A percentile compares a stretch with the other conserved stretches of the same genome.
Evolutionary conservation across 1,140 invertebrate genomes (phyloP).

Genomic region (Thaumatotibia leucotreta): DNA sequence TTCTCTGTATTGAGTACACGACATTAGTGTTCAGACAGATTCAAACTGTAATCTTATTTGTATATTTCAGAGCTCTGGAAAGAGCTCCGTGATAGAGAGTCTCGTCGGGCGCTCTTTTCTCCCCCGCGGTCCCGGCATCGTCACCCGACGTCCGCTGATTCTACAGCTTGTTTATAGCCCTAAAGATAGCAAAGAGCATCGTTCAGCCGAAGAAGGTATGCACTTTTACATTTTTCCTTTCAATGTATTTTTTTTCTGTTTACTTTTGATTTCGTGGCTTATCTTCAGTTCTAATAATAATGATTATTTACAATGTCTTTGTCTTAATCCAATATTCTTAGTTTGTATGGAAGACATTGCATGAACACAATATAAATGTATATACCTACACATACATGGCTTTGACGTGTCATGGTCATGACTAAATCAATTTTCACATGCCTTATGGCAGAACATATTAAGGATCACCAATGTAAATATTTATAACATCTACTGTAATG

Average conservation of each 20-base stretch:
- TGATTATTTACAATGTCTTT: no score
- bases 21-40: background rate
- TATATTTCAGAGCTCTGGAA: conserved; percentile 94
- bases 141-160: conserved; percentile 95
- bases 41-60: background rate
- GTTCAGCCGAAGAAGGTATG: conserved; percentile 89
- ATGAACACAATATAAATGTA: no score
- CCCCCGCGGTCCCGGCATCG: conserved; percentile 97
- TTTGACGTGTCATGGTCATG: no score
- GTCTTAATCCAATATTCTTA: no score
- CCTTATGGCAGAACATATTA: no score
- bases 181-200: conserved; percentile 90
- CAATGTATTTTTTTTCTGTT: background rate
- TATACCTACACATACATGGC: no score
- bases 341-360: no score
- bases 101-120: conserved; percentile 98
- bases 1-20: conserved; percentile 8
- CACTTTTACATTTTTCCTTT: background rate
- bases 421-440: no score
- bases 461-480: no score
- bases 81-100: conserved; percentile 99
- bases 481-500: no score
- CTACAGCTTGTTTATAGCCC: conserved; percentile 96
- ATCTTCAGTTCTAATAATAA: no score
- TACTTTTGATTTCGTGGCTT: background rate